Base-by-base conservation (phyloP, 2,113 vertebrate genomes). In the Chunga burmeisteri region DNA sequence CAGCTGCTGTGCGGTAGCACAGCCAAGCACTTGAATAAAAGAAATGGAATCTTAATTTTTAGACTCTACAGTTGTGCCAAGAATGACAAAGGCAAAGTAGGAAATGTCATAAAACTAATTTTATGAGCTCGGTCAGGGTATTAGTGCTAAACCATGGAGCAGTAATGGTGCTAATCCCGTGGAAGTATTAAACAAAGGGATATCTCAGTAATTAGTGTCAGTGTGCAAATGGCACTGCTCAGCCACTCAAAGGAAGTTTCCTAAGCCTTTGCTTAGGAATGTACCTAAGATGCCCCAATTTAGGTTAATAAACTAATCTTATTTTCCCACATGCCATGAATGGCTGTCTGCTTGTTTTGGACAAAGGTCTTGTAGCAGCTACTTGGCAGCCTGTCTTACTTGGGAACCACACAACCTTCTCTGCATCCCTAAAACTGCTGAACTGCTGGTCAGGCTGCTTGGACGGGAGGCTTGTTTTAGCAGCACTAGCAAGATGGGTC, bases 1-100 rank as follows among this genome's bases (percentile, higher is more conserved):
- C 98, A 98, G 97, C 98, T 98, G 97, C 95, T 95, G 95, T 66
- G 83, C 34, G 4, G 91, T 78, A 94, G 77, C 81, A 40, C 65
- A 34, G 97, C 98, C 98, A 98, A 97, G 89, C 92, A 80, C 87
- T 95, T 95, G 85, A 50, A 97, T 96, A 97, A 93, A 98, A 96
- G 95, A 95, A 98, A 96, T 91, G 93, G 97, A 98, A 98, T 97
- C 94, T 97, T 91, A 92, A 96, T 85, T 96, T 96, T 83, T 86
- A 87, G 86, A 75, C 53, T 67, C 25, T 82, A n/a, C 38, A 50
- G 78, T 65, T 56, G 58, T 96, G 97, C 97, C 96, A 98, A 94
- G 92, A 97, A 96, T 83, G 95, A 95, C 97, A 97, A 95, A 94
- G 85, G 72, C 88, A 83, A 88, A 95, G 93, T 97, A 78, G 95